These are phyloP conservation scores for Poeciliopsis paucimaculata DNA, from an alignment of 2,797 vertebrate genomes.

Conservation along the genomic window DNA sequence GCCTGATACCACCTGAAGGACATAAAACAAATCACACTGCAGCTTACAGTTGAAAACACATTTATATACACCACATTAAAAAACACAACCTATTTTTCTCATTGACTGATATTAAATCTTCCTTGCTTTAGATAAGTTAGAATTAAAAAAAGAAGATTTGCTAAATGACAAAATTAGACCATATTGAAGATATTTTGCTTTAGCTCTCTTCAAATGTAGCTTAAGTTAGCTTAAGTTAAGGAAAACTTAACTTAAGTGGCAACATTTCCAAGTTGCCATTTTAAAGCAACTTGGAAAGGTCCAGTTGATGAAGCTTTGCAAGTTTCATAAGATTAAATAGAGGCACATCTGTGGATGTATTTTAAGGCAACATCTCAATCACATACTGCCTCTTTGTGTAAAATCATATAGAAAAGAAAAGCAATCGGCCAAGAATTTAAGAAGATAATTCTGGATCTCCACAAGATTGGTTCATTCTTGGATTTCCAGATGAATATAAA, in stretches of 20 bases:
- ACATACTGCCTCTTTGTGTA: neutral
- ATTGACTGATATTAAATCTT: neutral
- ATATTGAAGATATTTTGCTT: neutral
- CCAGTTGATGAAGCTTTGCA: neutral
- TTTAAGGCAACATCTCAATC: neutral
- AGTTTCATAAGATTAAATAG: neutral
- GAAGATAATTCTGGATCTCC: neutral
- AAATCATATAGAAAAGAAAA: neutral
- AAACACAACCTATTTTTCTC: neutral
- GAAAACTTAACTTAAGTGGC: no score
- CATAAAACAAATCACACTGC: conserved; percentile 4
- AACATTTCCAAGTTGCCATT: neutral
- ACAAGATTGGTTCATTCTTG: neutral
- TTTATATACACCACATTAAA: neutral
- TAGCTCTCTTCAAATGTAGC: neutral
- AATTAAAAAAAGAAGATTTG: neutral
- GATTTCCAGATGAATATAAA: neutral
- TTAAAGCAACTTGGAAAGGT: neutral
- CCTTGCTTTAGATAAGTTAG: neutral
- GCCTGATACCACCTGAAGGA: conserved; percentile 89
- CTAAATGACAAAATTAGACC: neutral
- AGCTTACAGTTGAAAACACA: neutral
- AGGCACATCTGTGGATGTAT: neutral
- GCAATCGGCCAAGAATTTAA: neutral
- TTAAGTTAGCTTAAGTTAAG: no score